Conservation (phyloP, 2,797 vertebrate genomes). For the Sylvia borin region DNA sequence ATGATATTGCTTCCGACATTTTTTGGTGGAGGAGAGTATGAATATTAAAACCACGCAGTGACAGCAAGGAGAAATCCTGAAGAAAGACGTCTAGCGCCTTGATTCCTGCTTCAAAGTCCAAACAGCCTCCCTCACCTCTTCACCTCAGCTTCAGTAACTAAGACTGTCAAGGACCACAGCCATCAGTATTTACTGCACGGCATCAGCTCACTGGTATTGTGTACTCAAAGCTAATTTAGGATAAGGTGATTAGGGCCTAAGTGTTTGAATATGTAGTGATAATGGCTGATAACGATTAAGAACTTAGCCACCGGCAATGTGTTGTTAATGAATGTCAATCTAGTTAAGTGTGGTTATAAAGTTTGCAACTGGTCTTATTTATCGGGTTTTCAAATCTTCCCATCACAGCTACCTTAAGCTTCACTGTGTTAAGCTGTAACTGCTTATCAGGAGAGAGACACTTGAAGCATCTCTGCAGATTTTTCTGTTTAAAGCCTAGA, state of each 20-base stretch:
- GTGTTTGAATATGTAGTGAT: constrained; percentile 4
- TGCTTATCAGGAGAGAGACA: neutral
- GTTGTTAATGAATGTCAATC: neutral
- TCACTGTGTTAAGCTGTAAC: neutral
- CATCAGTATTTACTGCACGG: neutral
- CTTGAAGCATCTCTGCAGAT: neutral
- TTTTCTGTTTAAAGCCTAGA: neutral
- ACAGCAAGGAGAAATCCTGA: neutral
- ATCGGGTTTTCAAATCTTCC: neutral
- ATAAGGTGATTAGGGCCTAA: neutral
- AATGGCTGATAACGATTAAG: neutral
- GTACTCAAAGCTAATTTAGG: constrained; percentile 4
- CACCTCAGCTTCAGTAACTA: neutral
- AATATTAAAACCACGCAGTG: neutral
- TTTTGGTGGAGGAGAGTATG: neutral
- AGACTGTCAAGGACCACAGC: neutral
- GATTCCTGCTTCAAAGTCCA: neutral
- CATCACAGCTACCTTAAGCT: neutral
- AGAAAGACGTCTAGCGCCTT: neutral
- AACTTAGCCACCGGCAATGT: neutral
- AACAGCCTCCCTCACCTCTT: neutral
- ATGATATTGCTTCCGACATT: neutral
- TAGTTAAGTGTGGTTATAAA: neutral
- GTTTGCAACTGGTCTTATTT: neutral
- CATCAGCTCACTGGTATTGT: neutral